Conservation (phyloP, 2,113 vertebrate species). For the Plectropomus leopardus region DNA sequence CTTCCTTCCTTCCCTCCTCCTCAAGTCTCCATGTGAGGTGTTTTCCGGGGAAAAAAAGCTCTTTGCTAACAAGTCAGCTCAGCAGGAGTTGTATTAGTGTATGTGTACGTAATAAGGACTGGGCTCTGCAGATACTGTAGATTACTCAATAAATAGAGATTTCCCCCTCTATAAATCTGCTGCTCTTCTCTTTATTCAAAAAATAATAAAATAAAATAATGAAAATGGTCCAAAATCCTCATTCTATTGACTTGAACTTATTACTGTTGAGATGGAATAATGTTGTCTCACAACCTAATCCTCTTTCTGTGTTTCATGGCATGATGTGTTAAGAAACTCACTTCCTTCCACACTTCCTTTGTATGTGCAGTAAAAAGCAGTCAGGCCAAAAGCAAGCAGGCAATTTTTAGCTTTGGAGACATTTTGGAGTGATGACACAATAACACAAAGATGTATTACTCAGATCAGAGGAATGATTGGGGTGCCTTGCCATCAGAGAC, state of each 20-base stretch:
- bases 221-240: too few relatives aligned
- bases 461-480: too few relatives aligned
- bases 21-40: conserved; percentile 41
- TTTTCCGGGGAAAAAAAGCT: conserved; percentile 37
- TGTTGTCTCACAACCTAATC: neutral
- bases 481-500: too few relatives aligned
- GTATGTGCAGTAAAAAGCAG: neutral
- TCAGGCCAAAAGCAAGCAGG: neutral
- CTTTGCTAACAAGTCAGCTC: conserved; percentile 49
- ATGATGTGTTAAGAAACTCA: neutral
- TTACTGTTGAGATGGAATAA: neutral
- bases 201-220: too few relatives aligned
- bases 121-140: conserved; percentile 10
- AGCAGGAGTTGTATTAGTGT: neutral
- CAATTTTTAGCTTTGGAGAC: conserved; percentile 37
- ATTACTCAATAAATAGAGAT: neutral
- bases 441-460: too few relatives aligned
- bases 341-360: too few relatives aligned
- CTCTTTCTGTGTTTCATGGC: neutral
- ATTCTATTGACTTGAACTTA: too few relatives aligned
- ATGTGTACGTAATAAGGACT: conserved; percentile 46
- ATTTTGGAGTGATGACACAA: too few relatives aligned
- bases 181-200: neutral
- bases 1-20: conserved; percentile 24
- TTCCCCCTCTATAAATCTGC: neutral